Conservation (phyloP, 2,797 vertebrate genomes). For the Acomys russatus region DNA sequence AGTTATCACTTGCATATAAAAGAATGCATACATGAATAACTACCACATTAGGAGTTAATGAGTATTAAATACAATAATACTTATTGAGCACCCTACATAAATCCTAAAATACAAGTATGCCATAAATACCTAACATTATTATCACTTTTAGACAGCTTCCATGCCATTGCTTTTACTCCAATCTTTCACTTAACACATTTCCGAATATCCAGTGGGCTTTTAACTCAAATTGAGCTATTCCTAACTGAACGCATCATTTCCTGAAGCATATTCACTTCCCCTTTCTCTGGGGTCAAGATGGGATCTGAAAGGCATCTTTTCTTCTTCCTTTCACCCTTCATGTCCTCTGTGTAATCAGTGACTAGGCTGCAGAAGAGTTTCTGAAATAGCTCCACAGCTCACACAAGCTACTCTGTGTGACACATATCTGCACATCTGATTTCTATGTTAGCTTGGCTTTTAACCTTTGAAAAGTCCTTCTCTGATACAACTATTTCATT, state of each 20-base stretch:
- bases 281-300: constrained; percentile 24
- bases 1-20: neutral
- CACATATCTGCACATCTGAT: neutral
- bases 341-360: constrained; percentile 10
- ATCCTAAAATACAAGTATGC: neutral
- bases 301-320: constrained; percentile 11
- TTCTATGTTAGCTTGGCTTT: constrained; percentile 14
- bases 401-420: neutral
- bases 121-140: neutral
- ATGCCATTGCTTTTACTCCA: neutral
- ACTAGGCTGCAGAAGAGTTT: neutral
- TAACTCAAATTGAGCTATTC: constrained; percentile 27
- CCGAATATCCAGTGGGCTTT: neutral
- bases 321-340: neutral
- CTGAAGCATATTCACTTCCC: neutral
- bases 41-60: neutral
- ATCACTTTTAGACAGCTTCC: neutral
- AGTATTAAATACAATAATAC: neutral
- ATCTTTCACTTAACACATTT: constrained; percentile 47
- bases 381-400: constrained; percentile 30
- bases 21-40: neutral
- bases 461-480: constrained; percentile 3
- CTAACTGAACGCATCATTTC: constrained; percentile 22
- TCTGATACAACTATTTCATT: neutral
- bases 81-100: neutral